Conservation (phyloP, 2,113 vertebrate species). For the Procapra przewalskii region DNA sequence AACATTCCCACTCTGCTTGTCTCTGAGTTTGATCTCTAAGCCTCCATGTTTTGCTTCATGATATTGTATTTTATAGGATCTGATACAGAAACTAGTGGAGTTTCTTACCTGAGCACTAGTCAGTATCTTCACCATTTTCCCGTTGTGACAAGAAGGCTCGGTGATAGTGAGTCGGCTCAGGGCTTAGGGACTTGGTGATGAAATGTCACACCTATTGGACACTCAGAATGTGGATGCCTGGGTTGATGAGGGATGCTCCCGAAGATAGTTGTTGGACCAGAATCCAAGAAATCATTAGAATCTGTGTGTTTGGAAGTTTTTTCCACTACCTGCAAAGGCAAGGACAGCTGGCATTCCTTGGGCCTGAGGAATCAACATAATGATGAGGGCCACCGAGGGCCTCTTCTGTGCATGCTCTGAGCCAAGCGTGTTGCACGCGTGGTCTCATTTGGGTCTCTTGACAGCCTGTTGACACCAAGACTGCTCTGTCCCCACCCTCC, state of each 20-base stretch:
- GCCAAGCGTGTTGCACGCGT: rapidly evolving
- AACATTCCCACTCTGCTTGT: neutral
- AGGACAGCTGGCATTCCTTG: neutral
- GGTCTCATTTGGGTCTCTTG: neutral
- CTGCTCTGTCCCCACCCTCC: neutral
- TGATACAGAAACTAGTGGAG: neutral
- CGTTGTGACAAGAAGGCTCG: neutral
- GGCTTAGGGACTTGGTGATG: neutral
- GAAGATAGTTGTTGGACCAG: neutral
- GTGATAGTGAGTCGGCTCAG: neutral
- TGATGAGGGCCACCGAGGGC: rapidly evolving
- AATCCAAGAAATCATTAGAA: neutral
- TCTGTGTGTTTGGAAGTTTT: neutral
- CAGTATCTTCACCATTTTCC: neutral
- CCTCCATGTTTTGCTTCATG: neutral
- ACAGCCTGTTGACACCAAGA: rapidly evolving
- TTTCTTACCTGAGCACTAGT: neutral
- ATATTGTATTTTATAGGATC: neutral
- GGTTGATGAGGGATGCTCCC: neutral
- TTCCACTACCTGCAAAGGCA: neutral
- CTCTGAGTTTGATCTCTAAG: neutral
- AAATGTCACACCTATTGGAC: neutral
- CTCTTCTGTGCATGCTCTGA: neutral
- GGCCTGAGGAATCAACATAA: rapidly evolving
- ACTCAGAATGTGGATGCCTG: neutral